Evolutionary conservation across 2,113 vertebrate species (phyloP), one percentile per base, ranked within the genome.

Genomic region (Blennius ocellaris): DNA sequence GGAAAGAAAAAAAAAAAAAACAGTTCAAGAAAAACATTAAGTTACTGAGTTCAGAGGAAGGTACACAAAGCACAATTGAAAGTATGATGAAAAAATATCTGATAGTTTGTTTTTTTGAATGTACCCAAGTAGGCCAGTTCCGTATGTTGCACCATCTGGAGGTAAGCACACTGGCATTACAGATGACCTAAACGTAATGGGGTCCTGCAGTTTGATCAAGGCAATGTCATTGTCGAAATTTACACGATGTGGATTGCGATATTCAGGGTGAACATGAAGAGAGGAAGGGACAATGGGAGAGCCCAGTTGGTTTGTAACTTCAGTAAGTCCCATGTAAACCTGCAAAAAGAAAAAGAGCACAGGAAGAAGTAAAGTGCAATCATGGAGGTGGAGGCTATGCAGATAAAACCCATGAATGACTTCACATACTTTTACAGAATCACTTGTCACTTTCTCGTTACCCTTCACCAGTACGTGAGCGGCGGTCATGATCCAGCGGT

Each of bases 91-190:
- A 54, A 41, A 37, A 1, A 41, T 44, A 38, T 17, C 6, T 5
- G 0, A 40, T 3, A 11, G 0, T 0, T 17, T 56, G 52, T 62
- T n/a, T 56, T 55, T 62, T n/a, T n/a, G n/a, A n/a, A 0, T 39
- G 88, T 82, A 94, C 92, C 93, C 92, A 15, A 76, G 55, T 1
- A 9, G 6, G 0, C 73, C 66, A 6, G 47, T 57, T 3, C 0
- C 0, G 8, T 88, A 88, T 38, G 57, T 37, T 2, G 44, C 51
- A 1, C 38, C 55, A 0, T 71, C 50, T 69, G 54, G 11, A 56
- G 92, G 91, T 64, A 93, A 72, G 83, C 93, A 93, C 11, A 93
- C 21, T 8, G 92, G 92, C 93, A 92, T 92, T 4, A 93, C 3
- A 9, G 70, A 21, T 43, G 69, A 12, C 5, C 30, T 0, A 59